These are phyloP conservation scores for Lacanobia wlatinum DNA, from an alignment of 2,888 invertebrate genomes.

Conservation along the genomic window DNA sequence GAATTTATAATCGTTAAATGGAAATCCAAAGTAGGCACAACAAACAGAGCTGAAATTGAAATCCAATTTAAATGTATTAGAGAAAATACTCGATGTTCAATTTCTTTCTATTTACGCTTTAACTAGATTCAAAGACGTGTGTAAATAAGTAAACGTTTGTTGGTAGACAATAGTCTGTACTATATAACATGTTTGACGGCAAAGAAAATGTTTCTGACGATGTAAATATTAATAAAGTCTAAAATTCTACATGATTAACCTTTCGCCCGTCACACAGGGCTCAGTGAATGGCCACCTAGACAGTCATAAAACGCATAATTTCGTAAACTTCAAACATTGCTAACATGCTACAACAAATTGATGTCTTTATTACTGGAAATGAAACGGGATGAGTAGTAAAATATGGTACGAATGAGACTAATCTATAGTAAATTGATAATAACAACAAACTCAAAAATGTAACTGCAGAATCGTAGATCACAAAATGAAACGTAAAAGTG, in stretches of 20 bases:
- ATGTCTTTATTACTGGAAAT: conserved; percentile 24
- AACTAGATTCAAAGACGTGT: conserved; percentile 37
- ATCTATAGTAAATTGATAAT: not conserved
- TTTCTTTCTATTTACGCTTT: conserved; percentile 44
- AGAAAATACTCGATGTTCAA: conserved; percentile 53
- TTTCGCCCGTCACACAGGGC: conserved; percentile 41
- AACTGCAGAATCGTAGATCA: conserved; percentile 2
- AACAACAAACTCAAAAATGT: not conserved
- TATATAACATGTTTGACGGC: conserved; percentile 27
- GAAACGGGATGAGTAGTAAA: conserved; percentile 25
- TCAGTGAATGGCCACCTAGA: conserved; percentile 43
- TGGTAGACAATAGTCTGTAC: conserved; percentile 14
- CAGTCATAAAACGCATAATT: conserved; percentile 47
- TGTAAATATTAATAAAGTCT: conserved; percentile 30
- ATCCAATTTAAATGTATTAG: conserved; percentile 52
- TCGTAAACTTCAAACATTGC: conserved; percentile 38
- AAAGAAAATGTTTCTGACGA: conserved; percentile 20
- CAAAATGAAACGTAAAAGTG: conserved; percentile 22
- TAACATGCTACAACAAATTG: conserved; percentile 23
- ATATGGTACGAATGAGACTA: not conserved
- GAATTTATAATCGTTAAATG: conserved; percentile 60
- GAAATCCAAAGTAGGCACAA: conserved; percentile 44
- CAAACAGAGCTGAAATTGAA: conserved; percentile 47
- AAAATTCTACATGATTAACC: conserved; percentile 37
- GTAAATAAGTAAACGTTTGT: conserved; percentile 37